Evolutionary conservation across 1,140 invertebrate genomes (phyloP), one percentile per base, ranked within the genome.

Genomic region (Anastrepha obliqua): DNA sequence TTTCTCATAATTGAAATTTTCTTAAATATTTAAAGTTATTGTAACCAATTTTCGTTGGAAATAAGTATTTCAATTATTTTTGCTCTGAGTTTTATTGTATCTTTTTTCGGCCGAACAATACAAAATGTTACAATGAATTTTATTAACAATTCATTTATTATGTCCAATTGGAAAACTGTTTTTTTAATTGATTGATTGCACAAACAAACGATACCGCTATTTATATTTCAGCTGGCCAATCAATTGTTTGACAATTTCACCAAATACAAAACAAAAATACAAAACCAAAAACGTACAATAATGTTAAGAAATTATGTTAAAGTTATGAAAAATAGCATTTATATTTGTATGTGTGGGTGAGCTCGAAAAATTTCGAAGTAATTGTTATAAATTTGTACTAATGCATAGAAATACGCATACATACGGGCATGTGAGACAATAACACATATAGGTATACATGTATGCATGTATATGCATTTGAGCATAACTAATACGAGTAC

Each of bases 121-220:
- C 51, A 55, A 55, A 8, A 55, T 11, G 51, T 8, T 8, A 8
- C 51, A 11, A 11, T 11, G 11, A 55, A 55, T 6, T 11, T 8
- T 55, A 8, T 8, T 8, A 8, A 2, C 11, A 55, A 8, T 47
- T 47, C 42, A 74, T n/a, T 74, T n/a, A 74, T 47, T 44, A 39
- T 47, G 67, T 74, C 42, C 15, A 74, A 74, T 74, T 74, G 42
- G 39, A 44, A 74, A 74, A 74, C 15, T 44, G 29, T 3, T 3
- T 44, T 44, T 74, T 74, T 74, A 74, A 74, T 74, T 74, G 67
- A 2, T 74, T 42, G 13, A 74, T 74, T 74, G 67, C 44, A 74
- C 67, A 42, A 74, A 42, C 39, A 0, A 47, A 7, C 67, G 7
- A 74, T 74, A 74, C 44, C 39, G 42, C 64, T 74, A 74, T 74